Base-by-base conservation (phyloP, 2,113 vertebrate genomes). In the Pelmatolapia mariae region DNA sequence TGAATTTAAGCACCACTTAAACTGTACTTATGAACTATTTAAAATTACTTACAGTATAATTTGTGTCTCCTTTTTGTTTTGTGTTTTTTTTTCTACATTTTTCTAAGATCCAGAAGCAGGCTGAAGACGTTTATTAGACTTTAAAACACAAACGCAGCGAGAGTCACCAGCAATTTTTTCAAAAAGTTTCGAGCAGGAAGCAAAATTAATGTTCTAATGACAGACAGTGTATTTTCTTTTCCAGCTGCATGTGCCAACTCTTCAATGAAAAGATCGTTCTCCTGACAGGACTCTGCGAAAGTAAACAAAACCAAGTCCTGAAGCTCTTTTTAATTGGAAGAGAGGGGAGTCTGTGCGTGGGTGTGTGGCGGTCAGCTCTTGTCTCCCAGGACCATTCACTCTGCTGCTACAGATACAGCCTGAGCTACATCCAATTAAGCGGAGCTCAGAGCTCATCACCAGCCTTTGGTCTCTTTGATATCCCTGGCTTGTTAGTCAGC, bases 401-500 rank as follows among this genome's bases (percentile, higher is more conserved):
- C 50, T 63, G 78, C 89, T 73, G 89, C 81, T 81, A 38, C 83
- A 85, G 90, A 92, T 89, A 47, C 83, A 87, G 76, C 54, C 12
- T 61, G 59, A 89, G 82, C 91, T 31, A 40, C 88, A 89, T 89
- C 92, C 91, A 94, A 94, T 95, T 95, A 95, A 84, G 52, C 53
- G 1, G 56, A 90, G 91, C 91, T 93, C 91, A 88, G 86, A 90
- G 92, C 91, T 88, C 87, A 89, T 91, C 88, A 47, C 73, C 89
- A 91, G 88, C 82, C 89, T 90, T 86, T 93, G 82, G 73, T 92
- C 53, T 89, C 93, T 95, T 93, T 94, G 92, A 94, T 91, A 92
- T 87, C 36, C 22, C 50, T 36, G n/a, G 87, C 86, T 94, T 92
- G 93, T 95, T 92, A 91, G 93, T 81, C 45, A 78, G 84, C 24